Evolutionary conservation across 2,113 vertebrate species (phyloP).

Genomic region (Sturnira hondurensis): DNA sequence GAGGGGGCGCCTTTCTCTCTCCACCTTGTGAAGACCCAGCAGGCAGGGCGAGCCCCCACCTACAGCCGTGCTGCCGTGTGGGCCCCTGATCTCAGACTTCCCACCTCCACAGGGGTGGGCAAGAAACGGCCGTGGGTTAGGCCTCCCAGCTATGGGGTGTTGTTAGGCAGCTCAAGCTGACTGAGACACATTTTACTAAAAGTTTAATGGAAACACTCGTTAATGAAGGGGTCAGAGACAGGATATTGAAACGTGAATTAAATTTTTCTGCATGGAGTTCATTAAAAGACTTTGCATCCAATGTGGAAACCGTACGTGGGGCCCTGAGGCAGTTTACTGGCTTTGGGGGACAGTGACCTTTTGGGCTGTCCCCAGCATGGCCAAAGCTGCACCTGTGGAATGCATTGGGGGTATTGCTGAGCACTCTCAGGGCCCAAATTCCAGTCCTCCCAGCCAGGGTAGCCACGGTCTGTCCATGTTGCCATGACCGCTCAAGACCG

Average conservation of each 20-base stretch:
- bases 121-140: background rate
- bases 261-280: background rate
- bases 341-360: background rate
- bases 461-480: background rate
- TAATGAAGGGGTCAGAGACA: background rate
- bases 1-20: background rate
- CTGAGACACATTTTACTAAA: background rate
- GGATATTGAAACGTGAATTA: background rate
- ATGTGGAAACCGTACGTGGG: background rate
- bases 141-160: background rate
- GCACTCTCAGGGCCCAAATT: background rate
- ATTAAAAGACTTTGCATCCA: background rate
- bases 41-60: background rate
- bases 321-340: background rate
- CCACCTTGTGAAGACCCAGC: background rate
- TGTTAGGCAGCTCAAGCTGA: background rate
- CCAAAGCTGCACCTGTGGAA: background rate
- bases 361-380: background rate
- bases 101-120: too few relatives aligned
- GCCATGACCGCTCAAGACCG: background rate
- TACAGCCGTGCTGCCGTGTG: fast-evolving
- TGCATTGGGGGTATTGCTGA: background rate
- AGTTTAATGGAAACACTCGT: background rate
- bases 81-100: background rate
- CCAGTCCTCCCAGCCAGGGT: background rate